Percentiles rank a stretch among this genome's conserved stretches.
Conservation (phyloP, 2,888 invertebrate species). For the Cephus spinipes region DNA sequence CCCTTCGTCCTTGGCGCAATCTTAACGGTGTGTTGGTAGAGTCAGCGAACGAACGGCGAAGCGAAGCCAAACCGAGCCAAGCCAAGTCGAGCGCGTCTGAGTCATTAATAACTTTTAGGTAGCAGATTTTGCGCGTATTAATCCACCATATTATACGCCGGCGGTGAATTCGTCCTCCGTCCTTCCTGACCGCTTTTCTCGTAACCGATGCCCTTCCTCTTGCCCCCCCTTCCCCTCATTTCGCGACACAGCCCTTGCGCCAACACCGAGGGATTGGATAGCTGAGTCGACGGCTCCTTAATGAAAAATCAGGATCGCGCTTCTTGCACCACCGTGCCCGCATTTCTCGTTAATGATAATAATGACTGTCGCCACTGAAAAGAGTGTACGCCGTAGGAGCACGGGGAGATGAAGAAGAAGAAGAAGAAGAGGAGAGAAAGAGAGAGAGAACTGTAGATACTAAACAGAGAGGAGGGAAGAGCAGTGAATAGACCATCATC, state of each 20-base stretch:
- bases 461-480: slow-evolving; percentile 16
- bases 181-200: slow-evolving; percentile 24
- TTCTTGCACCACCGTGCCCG: slow-evolving; percentile 29
- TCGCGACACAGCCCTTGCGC: slow-evolving; percentile 14
- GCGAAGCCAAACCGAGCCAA: too few species aligned
- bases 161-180: slow-evolving; percentile 35
- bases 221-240: slow-evolving; percentile 19
- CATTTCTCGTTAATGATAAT: slow-evolving; percentile 40
- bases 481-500: too few species aligned
- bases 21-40: too few species aligned
- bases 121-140: slow-evolving; percentile 66
- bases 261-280: slow-evolving; percentile 48
- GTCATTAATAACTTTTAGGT: slow-evolving; percentile 67
- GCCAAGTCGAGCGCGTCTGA: slow-evolving; percentile 42
- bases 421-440: not conserved
- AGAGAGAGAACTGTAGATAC: slow-evolving; percentile 10
- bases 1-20: too few species aligned
- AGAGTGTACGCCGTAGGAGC: slow-evolving; percentile 3
- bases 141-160: slow-evolving; percentile 63
- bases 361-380: not conserved
- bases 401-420: slow-evolving; percentile 14
- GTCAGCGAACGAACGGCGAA: too few species aligned
- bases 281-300: slow-evolving; percentile 66
- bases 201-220: slow-evolving; percentile 18
- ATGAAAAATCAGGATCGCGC: slow-evolving; percentile 65